Evolutionary conservation across 2,113 vertebrate species (phyloP).

Genomic region (Bubo scandiacus): DNA sequence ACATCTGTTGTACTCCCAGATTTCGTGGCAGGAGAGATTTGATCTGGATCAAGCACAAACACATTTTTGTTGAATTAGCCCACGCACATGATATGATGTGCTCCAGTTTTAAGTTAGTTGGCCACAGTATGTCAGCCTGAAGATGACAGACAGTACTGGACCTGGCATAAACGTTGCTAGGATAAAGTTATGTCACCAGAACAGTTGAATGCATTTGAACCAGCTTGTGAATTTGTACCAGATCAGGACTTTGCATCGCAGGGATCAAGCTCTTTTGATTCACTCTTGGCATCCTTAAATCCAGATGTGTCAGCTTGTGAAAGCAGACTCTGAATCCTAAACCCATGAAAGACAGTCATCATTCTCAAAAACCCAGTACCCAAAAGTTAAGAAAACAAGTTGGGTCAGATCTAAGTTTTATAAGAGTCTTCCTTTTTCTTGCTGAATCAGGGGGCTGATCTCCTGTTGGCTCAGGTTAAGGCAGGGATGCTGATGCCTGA

Average conservation of each 20-base stretch:
- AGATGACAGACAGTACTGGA: neutral
- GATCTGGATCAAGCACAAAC: conserved; percentile 53
- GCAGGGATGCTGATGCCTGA: neutral
- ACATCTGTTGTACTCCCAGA: conserved; percentile 51
- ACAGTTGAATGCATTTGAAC: neutral
- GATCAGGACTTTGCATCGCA: neutral
- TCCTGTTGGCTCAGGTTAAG: neutral
- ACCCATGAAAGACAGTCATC: neutral
- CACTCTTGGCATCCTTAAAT: neutral
- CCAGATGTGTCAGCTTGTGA: neutral
- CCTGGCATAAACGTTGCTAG: neutral
- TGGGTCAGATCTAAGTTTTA: neutral
- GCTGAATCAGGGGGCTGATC: neutral
- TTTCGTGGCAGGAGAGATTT: conserved; percentile 25
- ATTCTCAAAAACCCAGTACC: neutral
- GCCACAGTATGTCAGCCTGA: neutral
- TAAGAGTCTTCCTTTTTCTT: neutral
- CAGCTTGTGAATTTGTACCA: neutral
- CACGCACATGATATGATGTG: neutral
- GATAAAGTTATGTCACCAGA: neutral
- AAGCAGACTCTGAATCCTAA: neutral
- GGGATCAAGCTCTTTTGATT: neutral
- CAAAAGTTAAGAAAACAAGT: neutral
- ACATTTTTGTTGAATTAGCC: conserved; percentile 42
- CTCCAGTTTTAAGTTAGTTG: neutral